Evolutionary conservation across 2,113 vertebrate genomes (phyloP), one percentile per base, ranked within the genome.

Genomic region (Myiagra hebetior): DNA sequence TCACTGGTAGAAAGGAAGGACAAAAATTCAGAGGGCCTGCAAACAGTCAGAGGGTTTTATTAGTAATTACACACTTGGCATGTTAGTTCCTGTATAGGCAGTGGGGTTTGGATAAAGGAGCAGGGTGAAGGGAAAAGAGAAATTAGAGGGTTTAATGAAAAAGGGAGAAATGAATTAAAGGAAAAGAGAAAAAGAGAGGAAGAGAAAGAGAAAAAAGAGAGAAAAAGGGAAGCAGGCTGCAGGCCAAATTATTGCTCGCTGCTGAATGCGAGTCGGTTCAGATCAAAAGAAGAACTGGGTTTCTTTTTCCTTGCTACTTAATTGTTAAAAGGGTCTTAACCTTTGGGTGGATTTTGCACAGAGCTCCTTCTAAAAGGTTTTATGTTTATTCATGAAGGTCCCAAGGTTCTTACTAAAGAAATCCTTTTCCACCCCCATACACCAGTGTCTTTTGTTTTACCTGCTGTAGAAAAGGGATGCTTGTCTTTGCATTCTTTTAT

Each of bases 1-100:
- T 53, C 2, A 2, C 16, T 59, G 20, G 46, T 26, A 0, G 0
- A 53, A 75, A 68, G 28, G 20, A 68, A 47, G 6, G n/a, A 53
- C 30, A n/a, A 47, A 47, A 53, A 53, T 44, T 89, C 78, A 30
- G 24, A 27, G 52, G 24, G 13, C 21, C 56, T 74, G 13, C 37
- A 39, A 59, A 24, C 8, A 57, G 10, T 27, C 50, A 57, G 37
- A 44, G 30, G 14, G 26, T 13, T 76, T 47, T 35, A 33, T 35
- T 69, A n/a, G 8, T 11, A 55, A 69, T 42, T 11, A 42, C 5
- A 28, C 15, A 15, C 16, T 68, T 47, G 30, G 17, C 24, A 18
- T 68, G 30, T 31, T 68, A 47, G 21, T 35, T 68, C 30, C n/a
- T 69, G 1, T 15, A 47, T 3, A 47, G 62, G 18, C 6, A n/a